phyloP scores from a whole-genome alignment of 2,888 invertebrate genomes.

The Pandemis corylana region DNA sequence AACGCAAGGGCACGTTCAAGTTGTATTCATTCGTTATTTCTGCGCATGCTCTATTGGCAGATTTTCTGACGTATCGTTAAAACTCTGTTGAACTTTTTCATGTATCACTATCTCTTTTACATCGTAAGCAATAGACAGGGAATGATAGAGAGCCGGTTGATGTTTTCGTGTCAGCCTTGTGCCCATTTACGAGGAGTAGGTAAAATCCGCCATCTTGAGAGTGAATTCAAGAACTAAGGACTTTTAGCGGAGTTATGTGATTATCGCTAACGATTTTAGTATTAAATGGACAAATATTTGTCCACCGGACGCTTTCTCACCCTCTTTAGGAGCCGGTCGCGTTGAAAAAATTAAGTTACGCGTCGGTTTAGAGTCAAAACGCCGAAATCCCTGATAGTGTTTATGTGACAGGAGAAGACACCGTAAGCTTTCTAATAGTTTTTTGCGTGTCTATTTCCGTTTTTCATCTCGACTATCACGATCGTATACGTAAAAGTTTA shows the following conservation, averaged over 20 bases:
- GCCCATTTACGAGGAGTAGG: slow-evolving; percentile 84
- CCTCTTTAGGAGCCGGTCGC: slow-evolving; percentile 60
- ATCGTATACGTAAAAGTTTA: slow-evolving; percentile 81
- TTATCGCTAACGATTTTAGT: slow-evolving; percentile 77
- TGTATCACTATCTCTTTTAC: slow-evolving; percentile 75
- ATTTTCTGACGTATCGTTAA: slow-evolving; percentile 64
- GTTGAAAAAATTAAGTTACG: slow-evolving; percentile 63
- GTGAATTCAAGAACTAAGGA: slow-evolving; percentile 86
- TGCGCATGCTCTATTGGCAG: slow-evolving; percentile 80
- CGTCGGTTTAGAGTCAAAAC: slow-evolving; percentile 68
- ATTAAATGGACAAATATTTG: slow-evolving; percentile 76
- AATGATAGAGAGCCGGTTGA: slow-evolving; percentile 81
- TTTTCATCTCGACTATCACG: slow-evolving; percentile 81
- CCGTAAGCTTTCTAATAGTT: slow-evolving; percentile 85
- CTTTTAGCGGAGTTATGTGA: slow-evolving; percentile 79
- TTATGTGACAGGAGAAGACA: slow-evolving; percentile 84
- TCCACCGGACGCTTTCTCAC: slow-evolving; percentile 61
- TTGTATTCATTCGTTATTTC: slow-evolving; percentile 57
- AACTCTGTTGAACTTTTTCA: slow-evolving; percentile 72
- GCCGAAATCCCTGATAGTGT: slow-evolving; percentile 81
- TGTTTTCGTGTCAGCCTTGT: slow-evolving; percentile 86
- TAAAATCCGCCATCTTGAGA: slow-evolving; percentile 88
- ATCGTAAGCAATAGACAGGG: slow-evolving; percentile 71
- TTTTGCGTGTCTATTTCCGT: slow-evolving; percentile 84
- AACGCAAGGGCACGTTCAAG: slow-evolving; percentile 68